Evolutionary conservation across 2,113 vertebrate species (phyloP).

Genomic region (Parus major): DNA sequence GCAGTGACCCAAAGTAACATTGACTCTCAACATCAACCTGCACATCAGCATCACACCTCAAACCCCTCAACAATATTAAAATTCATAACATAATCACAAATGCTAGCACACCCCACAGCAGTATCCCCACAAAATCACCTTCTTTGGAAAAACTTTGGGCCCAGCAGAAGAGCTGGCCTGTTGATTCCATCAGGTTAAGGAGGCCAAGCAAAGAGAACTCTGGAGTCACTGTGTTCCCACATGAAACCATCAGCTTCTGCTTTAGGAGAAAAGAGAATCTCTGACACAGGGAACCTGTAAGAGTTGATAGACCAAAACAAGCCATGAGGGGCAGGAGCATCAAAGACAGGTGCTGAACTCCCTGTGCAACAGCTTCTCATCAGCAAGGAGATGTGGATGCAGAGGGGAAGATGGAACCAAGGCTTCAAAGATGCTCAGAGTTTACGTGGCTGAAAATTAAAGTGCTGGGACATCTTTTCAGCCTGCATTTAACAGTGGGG

Average conservation of each 20-base stretch:
- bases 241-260: background rate
- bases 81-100: background rate
- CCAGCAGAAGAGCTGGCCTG: background rate
- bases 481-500: background rate
- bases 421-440: background rate
- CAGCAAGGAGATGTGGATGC: accelerated
- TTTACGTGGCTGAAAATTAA: conserved; percentile 13
- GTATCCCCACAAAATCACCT: background rate
- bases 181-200: background rate
- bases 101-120: background rate
- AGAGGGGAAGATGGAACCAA: background rate
- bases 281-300: background rate
- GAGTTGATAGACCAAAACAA: background rate
- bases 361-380: background rate
- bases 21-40: accelerated
- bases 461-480: background rate
- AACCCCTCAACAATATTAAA: background rate
- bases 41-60: background rate
- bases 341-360: background rate
- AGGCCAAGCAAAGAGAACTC: background rate
- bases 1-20: background rate
- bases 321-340: background rate
- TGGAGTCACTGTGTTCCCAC: background rate
- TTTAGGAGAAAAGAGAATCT: background rate
- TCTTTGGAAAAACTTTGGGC: background rate